Conservation (phyloP, 2,113 vertebrate genomes). For the Silurus asotus region DNA sequence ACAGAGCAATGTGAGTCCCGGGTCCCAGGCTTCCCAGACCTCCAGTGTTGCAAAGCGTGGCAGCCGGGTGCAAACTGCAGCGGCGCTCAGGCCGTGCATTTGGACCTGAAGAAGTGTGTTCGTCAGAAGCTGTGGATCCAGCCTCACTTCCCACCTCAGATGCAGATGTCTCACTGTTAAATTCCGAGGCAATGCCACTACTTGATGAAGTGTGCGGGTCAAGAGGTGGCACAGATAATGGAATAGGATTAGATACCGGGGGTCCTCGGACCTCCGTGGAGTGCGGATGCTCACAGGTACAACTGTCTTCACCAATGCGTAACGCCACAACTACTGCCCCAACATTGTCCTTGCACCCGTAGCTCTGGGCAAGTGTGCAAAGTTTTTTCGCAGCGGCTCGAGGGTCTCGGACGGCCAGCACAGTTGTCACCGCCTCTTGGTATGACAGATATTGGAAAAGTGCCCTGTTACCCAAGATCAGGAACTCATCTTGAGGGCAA, state of each 20-base stretch:
- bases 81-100: slow-evolving; percentile 81
- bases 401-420: slow-evolving; percentile 82
- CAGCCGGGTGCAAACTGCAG: slow-evolving; percentile 88
- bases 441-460: slow-evolving; percentile 88
- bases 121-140: slow-evolving; percentile 92
- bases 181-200: slow-evolving; percentile 87
- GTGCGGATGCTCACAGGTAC: slow-evolving; percentile 82
- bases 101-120: slow-evolving; percentile 76
- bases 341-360: slow-evolving; percentile 93
- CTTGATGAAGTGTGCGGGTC: slow-evolving; percentile 84
- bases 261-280: slow-evolving; percentile 67
- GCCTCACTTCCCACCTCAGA: slow-evolving; percentile 96
- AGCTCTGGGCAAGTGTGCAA: slow-evolving; percentile 92
- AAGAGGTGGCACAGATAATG: slow-evolving; percentile 63
- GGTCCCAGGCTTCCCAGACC: slow-evolving; percentile 52
- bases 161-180: slow-evolving; percentile 89
- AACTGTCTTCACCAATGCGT: slow-evolving; percentile 84
- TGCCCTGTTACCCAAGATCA: slow-evolving; percentile 90
- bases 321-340: slow-evolving; percentile 86
- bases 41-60: slow-evolving; percentile 68
- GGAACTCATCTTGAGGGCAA: slow-evolving; percentile 86
- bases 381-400: slow-evolving; percentile 90
- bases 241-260: slow-evolving; percentile 37
- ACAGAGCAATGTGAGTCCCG: slow-evolving; percentile 68
- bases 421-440: slow-evolving; percentile 81